These are phyloP conservation scores for Eospalax fontanierii DNA, from an alignment of 2,797 vertebrate species.

Conservation along the genomic window DNA sequence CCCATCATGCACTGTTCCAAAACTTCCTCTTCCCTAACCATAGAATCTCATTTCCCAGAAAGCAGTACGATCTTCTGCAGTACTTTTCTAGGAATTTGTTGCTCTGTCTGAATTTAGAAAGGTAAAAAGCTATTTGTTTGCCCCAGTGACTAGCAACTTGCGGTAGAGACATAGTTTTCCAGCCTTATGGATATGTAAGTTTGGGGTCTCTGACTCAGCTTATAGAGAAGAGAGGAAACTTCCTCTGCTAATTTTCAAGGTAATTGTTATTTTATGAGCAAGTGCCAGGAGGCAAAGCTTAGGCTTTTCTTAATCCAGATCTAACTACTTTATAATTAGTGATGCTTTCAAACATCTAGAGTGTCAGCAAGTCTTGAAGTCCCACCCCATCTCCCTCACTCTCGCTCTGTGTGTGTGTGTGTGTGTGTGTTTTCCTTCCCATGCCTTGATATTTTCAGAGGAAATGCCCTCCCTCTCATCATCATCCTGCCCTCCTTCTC, in stretches of 20 bases:
- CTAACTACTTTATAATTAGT: constrained; percentile 9
- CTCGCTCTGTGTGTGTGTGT: neutral
- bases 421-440: neutral
- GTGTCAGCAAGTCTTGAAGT: neutral
- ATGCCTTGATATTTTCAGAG: neutral
- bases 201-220: neutral
- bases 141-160: neutral
- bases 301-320: constrained; percentile 11
- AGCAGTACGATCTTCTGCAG: neutral
- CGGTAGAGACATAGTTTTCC: neutral
- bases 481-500: no score
- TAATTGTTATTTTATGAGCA: neutral
- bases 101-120: constrained; percentile 61
- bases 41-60: constrained; percentile 43
- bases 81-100: constrained; percentile 45
- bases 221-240: neutral
- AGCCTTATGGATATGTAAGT: neutral
- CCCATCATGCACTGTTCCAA: neutral
- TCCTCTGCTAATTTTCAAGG: neutral
- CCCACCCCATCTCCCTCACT: neutral
- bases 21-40: neutral
- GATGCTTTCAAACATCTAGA: neutral
- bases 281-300: constrained; percentile 5
- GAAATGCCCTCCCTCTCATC: neutral
- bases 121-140: neutral